phyloP scores from a whole-genome alignment of 2,113 vertebrate genomes.

The Ictalurus furcatus region DNA sequence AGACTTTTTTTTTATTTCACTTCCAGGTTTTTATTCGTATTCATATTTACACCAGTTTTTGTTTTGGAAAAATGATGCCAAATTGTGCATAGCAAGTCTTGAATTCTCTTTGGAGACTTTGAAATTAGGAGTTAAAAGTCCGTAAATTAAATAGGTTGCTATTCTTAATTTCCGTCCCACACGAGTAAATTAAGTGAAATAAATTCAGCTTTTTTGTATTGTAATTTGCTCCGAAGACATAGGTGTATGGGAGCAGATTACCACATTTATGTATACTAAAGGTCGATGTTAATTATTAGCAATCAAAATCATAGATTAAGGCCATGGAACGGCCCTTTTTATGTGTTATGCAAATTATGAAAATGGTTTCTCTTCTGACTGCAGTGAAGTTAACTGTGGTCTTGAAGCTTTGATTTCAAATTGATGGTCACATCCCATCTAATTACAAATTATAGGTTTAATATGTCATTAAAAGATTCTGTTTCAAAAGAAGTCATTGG shows the following conservation, averaged over 20 bases:
- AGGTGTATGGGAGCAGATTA: not conserved
- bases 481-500: not conserved
- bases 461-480: not conserved
- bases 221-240: not conserved
- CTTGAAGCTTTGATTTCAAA: not conserved
- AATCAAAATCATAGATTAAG: not conserved
- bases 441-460: not conserved
- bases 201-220: not conserved
- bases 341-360: constrained; percentile 12
- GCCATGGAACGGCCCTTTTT: not conserved
- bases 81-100: constrained; percentile 12
- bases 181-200: constrained; percentile 13
- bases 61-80: constrained; percentile 11
- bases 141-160: constrained; percentile 22
- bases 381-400: not conserved
- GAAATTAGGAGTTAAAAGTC: constrained; percentile 4
- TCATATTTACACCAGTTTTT: constrained; percentile 30
- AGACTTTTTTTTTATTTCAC: constrained; percentile 15
- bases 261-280: constrained; percentile 10
- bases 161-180: constrained; percentile 12
- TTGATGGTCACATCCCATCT: not conserved
- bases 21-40: constrained; percentile 13
- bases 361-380: not conserved
- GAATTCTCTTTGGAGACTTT: constrained; percentile 7
- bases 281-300: not conserved